These are phyloP conservation scores for Epinephelus awoara DNA, from an alignment of 2,797 vertebrate species.

Conservation along the genomic window DNA sequence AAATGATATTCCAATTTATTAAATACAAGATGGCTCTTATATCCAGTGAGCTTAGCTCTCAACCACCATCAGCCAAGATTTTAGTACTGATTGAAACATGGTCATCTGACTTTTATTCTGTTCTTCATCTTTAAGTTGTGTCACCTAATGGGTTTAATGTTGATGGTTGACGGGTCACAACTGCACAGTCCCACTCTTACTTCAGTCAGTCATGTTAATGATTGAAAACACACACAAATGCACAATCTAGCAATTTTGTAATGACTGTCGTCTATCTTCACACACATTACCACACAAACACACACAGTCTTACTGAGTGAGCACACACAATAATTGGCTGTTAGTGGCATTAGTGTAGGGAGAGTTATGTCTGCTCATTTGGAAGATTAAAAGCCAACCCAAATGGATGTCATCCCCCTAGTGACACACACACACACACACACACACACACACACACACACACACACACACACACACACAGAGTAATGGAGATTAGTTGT, in stretches of 20 bases:
- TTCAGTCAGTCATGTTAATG: constrained; percentile 19
- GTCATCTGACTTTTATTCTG: not conserved
- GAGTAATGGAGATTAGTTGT: constrained; percentile 65
- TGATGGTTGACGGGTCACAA: constrained; percentile 2
- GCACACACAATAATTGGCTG: constrained; percentile 44
- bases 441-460: constrained; percentile 23
- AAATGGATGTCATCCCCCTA: constrained; percentile 57
- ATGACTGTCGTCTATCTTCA: not conserved
- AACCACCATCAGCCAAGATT: not conserved
- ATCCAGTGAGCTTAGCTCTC: not conserved
- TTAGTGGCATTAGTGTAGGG: constrained; percentile 44
- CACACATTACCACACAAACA: constrained; percentile 1
- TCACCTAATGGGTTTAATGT: constrained; percentile 5
- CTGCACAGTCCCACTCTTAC: constrained; percentile 20
- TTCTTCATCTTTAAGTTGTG: not conserved
- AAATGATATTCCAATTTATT: not conserved
- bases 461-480: not conserved
- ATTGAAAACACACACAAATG: constrained; percentile 12
- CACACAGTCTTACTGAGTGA: constrained; percentile 1
- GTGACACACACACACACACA: constrained; percentile 32
- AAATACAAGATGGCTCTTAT: not conserved
- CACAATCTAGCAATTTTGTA: constrained; percentile 9
- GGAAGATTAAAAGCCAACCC: constrained; percentile 63
- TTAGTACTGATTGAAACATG: not conserved
- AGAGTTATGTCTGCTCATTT: constrained; percentile 59